A percentile compares a stretch with the other conserved stretches of the same genome.
phyloP scores from a whole-genome alignment of 2,113 vertebrate species.

The Paramormyrops kingsleyae region DNA sequence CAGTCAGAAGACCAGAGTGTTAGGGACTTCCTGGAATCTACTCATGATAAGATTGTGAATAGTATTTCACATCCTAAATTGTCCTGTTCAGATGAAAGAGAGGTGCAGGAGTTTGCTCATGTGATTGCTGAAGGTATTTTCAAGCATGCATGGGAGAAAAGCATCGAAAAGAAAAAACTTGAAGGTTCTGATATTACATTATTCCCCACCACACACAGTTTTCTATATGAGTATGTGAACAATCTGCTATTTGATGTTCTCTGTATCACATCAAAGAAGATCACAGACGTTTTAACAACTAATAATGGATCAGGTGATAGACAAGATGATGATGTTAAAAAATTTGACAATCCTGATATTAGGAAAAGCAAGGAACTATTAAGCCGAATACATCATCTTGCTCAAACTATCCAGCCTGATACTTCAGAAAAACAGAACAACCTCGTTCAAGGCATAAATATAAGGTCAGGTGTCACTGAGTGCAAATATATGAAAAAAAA shows the following conservation, averaged over 20 bases:
- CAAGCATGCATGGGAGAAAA: constrained; percentile 76
- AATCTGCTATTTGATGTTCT: constrained; percentile 77
- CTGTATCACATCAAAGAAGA: constrained; percentile 77
- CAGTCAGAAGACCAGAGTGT: constrained; percentile 66
- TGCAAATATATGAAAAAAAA: constrained; percentile 36
- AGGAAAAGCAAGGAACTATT: constrained; percentile 44
- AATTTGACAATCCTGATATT: constrained; percentile 25
- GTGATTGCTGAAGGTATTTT: constrained; percentile 79
- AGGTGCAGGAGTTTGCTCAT: constrained; percentile 72
- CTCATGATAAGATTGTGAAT: constrained; percentile 72
- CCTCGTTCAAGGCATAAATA: constrained; percentile 37
- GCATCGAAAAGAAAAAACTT: constrained; percentile 62
- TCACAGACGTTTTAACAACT: constrained; percentile 61
- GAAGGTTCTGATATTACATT: constrained; percentile 45
- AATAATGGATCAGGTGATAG: constrained; percentile 45
- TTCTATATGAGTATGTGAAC: constrained; percentile 71
- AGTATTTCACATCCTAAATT: constrained; percentile 64
- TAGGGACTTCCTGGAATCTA: constrained; percentile 73
- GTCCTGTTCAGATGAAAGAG: constrained; percentile 54
- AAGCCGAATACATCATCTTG: constrained; percentile 41
- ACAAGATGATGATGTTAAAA: constrained; percentile 34
- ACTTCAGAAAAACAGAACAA: constrained; percentile 37
- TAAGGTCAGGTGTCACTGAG: constrained; percentile 27
- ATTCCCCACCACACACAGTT: constrained; percentile 48
- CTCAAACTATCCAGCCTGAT: constrained; percentile 34